Evolutionary conservation across 1,140 invertebrate species (phyloP).

Genomic region (Stegodyphus mimosarum): DNA sequence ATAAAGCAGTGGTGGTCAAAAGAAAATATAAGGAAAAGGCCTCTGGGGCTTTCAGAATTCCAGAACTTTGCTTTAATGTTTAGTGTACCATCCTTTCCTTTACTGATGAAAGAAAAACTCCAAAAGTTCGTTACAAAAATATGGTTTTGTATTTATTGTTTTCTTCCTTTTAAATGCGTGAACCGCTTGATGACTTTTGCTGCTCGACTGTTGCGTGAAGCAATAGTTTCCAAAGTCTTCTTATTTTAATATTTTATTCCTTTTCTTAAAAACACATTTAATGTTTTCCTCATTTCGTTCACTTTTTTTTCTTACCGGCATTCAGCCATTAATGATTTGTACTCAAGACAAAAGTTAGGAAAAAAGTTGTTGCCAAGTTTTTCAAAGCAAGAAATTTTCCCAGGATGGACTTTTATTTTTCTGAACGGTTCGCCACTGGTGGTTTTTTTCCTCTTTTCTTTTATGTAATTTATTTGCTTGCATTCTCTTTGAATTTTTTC

Average conservation of each 20-base stretch:
- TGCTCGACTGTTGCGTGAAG: constrained; percentile 36
- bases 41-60: too few species aligned
- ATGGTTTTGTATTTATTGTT: constrained; percentile 46
- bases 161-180: constrained; percentile 31
- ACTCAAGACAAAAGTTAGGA: constrained; percentile 6
- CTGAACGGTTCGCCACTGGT: not conserved
- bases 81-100: not conserved
- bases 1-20: not conserved
- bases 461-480: too few species aligned
- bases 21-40: too few species aligned
- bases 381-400: not conserved
- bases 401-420: constrained; percentile 22
- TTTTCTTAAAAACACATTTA: constrained; percentile 22
- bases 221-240: constrained; percentile 21
- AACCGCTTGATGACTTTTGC: constrained; percentile 38
- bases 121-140: constrained; percentile 35
- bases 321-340: constrained; percentile 37
- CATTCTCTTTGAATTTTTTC: not conserved
- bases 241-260: constrained; percentile 16
- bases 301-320: constrained; percentile 7
- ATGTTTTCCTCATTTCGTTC: constrained; percentile 27
- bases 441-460: not conserved
- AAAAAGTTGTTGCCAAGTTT: constrained; percentile 6
- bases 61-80: not conserved
- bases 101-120: constrained; percentile 25